These are phyloP conservation scores for Drosophila anomelani DNA, from an alignment of 2,888 invertebrate genomes.

Conservation along the genomic window DNA sequence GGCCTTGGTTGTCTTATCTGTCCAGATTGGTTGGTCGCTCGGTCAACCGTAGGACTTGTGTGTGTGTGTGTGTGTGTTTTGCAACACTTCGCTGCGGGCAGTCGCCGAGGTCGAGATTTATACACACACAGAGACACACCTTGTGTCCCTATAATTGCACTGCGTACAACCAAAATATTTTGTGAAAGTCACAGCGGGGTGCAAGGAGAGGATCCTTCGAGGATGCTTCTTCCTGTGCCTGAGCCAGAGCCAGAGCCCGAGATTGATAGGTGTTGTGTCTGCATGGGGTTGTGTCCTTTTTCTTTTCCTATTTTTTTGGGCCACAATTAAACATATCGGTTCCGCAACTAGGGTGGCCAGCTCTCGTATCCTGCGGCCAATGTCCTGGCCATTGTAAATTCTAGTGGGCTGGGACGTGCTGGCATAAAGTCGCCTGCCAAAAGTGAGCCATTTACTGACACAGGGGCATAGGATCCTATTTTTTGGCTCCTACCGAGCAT, in stretches of 20 bases:
- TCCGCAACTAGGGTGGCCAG: slow-evolving; percentile 83
- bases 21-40: slow-evolving; percentile 37
- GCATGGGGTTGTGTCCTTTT: slow-evolving; percentile 41
- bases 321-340: slow-evolving; percentile 82
- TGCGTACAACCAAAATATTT: slow-evolving; percentile 84
- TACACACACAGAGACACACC: slow-evolving; percentile 59
- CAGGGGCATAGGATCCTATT: slow-evolving; percentile 38
- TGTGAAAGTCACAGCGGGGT: slow-evolving; percentile 83
- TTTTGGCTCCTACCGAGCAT: slow-evolving; percentile 44
- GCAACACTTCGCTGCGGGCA: slow-evolving; percentile 74
- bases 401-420: slow-evolving; percentile 53
- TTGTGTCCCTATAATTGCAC: slow-evolving; percentile 71
- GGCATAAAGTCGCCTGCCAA: slow-evolving; percentile 70
- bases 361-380: slow-evolving; percentile 24
- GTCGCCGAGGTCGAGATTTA: slow-evolving; percentile 39
- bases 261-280: slow-evolving; percentile 63
- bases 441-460: slow-evolving; percentile 78
- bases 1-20: slow-evolving; percentile 57
- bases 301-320: slow-evolving; percentile 71
- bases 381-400: slow-evolving; percentile 46
- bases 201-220: slow-evolving; percentile 22
- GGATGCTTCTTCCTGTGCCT: slow-evolving; percentile 49
- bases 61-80: slow-evolving; percentile 64
- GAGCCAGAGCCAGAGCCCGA: no score
- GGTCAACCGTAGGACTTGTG: slow-evolving; percentile 73